Conservation (phyloP, 2,797 vertebrate species). For the Microchirus variegatus region DNA sequence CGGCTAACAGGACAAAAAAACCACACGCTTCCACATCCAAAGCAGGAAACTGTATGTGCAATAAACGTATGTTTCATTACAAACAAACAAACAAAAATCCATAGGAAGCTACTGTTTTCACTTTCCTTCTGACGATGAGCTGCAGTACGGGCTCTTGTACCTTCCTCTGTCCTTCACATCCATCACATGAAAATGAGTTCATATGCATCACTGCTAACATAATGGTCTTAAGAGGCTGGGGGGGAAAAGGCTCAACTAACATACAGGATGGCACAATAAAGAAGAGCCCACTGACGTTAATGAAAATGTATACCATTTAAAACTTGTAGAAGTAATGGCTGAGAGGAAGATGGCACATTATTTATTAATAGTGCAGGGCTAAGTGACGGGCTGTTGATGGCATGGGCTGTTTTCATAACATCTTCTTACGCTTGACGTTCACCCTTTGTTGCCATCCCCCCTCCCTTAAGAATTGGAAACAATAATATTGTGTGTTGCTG, state of each 20-base stretch:
- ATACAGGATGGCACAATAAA: constrained; percentile 61
- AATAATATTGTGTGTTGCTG: constrained; percentile 8
- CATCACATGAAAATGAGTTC: constrained; percentile 65
- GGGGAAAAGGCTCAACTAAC: constrained; percentile 62
- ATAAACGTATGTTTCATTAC: constrained; percentile 9
- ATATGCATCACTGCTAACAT: constrained; percentile 66
- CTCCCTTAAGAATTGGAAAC: not conserved
- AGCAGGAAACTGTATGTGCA: not conserved
- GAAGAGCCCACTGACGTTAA: constrained; percentile 62
- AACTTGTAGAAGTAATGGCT: constrained; percentile 49
- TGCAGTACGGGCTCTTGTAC: constrained; percentile 30
- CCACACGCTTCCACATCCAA: not conserved
- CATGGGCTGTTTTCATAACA: constrained; percentile 61
- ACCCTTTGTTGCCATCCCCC: constrained; percentile 30
- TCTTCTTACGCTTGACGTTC: constrained; percentile 36
- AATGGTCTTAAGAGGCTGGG: constrained; percentile 65
- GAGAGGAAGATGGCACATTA: constrained; percentile 58
- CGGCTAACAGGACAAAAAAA: not conserved
- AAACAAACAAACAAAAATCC: constrained; percentile 12
- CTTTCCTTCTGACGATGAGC: constrained; percentile 12
- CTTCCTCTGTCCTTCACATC: constrained; percentile 41
- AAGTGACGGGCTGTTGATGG: constrained; percentile 70
- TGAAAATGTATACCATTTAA: constrained; percentile 73
- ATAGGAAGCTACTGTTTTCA: constrained; percentile 32
- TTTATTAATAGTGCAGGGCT: constrained; percentile 69